These are phyloP conservation scores for Euplagia quadripunctaria DNA, from an alignment of 2,888 invertebrate genomes.

Conservation along the genomic window DNA sequence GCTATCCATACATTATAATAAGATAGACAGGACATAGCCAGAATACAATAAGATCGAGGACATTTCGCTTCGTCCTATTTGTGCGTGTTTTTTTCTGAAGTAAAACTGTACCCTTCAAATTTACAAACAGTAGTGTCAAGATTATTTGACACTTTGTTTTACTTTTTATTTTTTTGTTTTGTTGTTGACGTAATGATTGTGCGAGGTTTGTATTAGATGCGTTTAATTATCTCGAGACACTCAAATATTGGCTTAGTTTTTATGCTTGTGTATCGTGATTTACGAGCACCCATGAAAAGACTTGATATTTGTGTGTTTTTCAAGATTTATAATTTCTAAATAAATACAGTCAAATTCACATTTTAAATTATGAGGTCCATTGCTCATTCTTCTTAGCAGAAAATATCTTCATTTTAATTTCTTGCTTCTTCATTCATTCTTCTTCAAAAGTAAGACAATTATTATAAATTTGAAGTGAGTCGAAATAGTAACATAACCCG, in stretches of 20 bases:
- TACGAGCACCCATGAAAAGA: not conserved
- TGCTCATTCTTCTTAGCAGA: not conserved
- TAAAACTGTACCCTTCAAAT: constrained; percentile 56
- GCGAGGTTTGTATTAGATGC: constrained; percentile 8
- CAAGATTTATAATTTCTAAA: not conserved
- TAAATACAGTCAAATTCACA: not conserved
- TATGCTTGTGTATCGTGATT: not conserved
- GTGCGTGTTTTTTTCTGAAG: constrained; percentile 35
- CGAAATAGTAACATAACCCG: too few relatives aligned
- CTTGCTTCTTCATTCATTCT: not conserved
- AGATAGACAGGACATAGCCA: constrained; percentile 68
- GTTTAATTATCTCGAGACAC: not conserved
- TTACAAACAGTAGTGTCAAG: constrained; percentile 30
- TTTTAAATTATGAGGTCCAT: not conserved
- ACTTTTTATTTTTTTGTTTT: constrained; percentile 29
- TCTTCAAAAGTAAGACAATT: not conserved
- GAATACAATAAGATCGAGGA: constrained; percentile 47
- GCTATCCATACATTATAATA: constrained; percentile 61
- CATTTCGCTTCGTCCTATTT: constrained; percentile 67
- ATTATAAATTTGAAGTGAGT: too few relatives aligned
- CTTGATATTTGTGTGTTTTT: not conserved
- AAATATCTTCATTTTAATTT: too few relatives aligned
- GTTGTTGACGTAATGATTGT: not conserved
- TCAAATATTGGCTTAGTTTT: not conserved
- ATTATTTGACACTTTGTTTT: constrained; percentile 12